Evolutionary conservation across 2,113 vertebrate genomes (phyloP), one percentile per base, ranked within the genome.

Genomic region (Heptranchias perlo): DNA sequence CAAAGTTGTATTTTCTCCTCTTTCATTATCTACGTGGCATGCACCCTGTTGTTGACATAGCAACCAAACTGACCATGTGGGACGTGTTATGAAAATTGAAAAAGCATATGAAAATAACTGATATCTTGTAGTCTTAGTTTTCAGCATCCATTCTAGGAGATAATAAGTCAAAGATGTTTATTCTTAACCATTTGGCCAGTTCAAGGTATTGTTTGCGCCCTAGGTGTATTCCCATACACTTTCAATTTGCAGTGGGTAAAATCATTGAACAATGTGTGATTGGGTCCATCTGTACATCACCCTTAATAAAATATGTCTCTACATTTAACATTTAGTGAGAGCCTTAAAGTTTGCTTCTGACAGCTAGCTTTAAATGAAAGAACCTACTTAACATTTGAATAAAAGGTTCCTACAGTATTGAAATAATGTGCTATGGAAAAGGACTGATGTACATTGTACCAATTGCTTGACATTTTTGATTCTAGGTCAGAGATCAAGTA

Each of bases 151-250:
- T 91, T 18, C 52, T 91, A 4, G n/a, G 54, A 39, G n/a, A 23
- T 64, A 93, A 39, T 62, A 93, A 23, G 54, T 62, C n/a, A 93
- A 93, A 93, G 58, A 93, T 93, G 89, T 39, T 35, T 93, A n/a
- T 62, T 93, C 10, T 61, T 93, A 61, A 91, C 87, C 31, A 58
- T 21, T 31, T 91, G n/a, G n/a, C 58, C 89, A n/a, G 4, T 62
- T 93, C 89, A 62, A 61, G 18, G n/a, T 93, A 62, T 62, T 44
- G 4, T 82, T 93, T 64, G 89, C 39, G 35, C 4, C 54, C 87
- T 18, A 2, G 13, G 11, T 92, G 4, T 61, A 35, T n/a, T 62
- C n/a, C 18, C 89, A 93, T 3, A 21, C n/a, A 58, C 35, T 64
- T 44, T 23, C 54, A 23, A 93, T 93, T 64, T n/a, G 89, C n/a